phyloP scores from a whole-genome alignment of 2,888 invertebrate species.

The Acrobasis repandana region DNA sequence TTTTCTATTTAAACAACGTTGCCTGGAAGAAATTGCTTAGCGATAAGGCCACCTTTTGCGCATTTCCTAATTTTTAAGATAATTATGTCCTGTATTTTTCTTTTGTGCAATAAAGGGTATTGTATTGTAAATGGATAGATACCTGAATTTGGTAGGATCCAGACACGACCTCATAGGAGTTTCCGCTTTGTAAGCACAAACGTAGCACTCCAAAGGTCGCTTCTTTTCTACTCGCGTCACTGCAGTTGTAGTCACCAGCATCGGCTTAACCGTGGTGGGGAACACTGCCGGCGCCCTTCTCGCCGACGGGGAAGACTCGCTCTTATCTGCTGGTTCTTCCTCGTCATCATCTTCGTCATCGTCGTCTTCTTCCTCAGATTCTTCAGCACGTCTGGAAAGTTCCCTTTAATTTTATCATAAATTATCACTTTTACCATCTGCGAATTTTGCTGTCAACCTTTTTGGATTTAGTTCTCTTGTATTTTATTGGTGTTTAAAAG shows the following conservation, averaged over 20 bases:
- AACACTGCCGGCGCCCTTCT: conserved; percentile 29
- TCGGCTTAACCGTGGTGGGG: conserved; percentile 28
- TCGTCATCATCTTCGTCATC: conserved; percentile 45
- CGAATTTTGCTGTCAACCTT: no score
- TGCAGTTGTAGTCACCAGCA: conserved; percentile 38
- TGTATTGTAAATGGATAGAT: background rate
- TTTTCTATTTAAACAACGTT: no score
- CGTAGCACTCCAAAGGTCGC: conserved; percentile 68
- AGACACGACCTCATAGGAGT: conserved; percentile 61
- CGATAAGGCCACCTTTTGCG: no score
- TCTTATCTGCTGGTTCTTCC: conserved; percentile 43
- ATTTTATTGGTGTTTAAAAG: no score
- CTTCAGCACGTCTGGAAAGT: conserved; percentile 16
- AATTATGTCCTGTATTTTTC: no score
- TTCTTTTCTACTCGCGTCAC: conserved; percentile 52
- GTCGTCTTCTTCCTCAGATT: conserved; percentile 11
- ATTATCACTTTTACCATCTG: no score
- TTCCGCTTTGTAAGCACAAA: conserved; percentile 67
- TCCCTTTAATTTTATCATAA: background rate
- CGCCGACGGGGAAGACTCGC: conserved; percentile 25
- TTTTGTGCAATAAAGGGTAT: no score
- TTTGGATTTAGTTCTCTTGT: no score
- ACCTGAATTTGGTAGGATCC: conserved; percentile 73
- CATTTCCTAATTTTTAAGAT: no score
- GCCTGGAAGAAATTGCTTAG: no score